Base-by-base conservation (phyloP, 2,888 invertebrate genomes). In the Caenorhabditis macrosperma region DNA sequence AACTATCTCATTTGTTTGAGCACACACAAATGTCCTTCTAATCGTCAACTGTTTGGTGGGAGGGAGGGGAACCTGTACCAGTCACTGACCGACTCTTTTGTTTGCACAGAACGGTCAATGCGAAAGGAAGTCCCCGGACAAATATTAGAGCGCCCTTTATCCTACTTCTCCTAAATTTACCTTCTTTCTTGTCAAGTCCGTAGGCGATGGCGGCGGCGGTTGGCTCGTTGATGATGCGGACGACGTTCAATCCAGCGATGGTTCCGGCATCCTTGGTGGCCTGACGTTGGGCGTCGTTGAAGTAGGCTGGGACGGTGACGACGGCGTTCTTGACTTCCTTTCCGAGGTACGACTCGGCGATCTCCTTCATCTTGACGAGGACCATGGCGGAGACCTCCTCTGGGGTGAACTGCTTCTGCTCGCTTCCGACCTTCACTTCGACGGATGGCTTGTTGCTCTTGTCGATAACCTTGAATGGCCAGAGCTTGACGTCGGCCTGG, bases 331-430 rank as follows among this genome's bases (percentile, higher is more conserved):
- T 89, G 61, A 95, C 94, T 89, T 94, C 96, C 92, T 97, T 96
- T 85, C 89, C 89, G 59, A 89, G 86, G 80, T 89, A 89, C 9
- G 87, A 83, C 78, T 90, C 90, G 54, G 90, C 90, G 66, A 90
- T 90, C 80, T 90, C 90, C 87, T 90, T 90, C 90, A 90, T 90
- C 85, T 90, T 90, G 81, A 75, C 77, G 63, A 90, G 82, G 33
- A 99, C 97, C 98, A 99, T 99, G 81, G 99, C 97, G 22, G 97
- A 97, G 88, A 99, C 95, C 93, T 99, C 99, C 92, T 99, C 99
- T 12, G 99, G 97, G 0, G 97, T 95, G 91, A 99, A 99, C 38
- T 94, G 93, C 91, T 96, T 97, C 64, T 83, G 83, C 71, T 94
- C 94, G 9, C 95, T 95, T 17, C 94, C 93, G 0, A 95, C 95